Conservation (phyloP, 2,888 invertebrate species). For the Stenoptilia bipunctidactyla region DNA sequence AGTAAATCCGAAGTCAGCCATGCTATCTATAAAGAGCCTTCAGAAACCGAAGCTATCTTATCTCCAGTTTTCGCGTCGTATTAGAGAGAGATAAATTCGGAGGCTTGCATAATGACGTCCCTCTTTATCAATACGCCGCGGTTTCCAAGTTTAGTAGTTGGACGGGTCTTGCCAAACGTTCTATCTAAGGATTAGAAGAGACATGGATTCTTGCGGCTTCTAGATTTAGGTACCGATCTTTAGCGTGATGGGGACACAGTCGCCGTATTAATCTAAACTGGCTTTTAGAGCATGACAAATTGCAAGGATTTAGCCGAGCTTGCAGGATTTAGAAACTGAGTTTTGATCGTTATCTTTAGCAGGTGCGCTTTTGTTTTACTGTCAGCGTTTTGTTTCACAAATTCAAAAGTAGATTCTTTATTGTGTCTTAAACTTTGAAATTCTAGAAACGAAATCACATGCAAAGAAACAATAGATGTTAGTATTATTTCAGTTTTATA, state of each 20-base stretch:
- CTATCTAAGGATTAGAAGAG: constrained; percentile 46
- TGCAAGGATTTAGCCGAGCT: neutral
- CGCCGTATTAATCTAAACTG: constrained; percentile 30
- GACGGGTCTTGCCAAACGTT: constrained; percentile 30
- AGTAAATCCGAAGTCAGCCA: neutral
- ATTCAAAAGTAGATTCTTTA: too few relatives aligned
- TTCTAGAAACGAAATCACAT: too few relatives aligned
- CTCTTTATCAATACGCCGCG: neutral
- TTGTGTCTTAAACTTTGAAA: too few relatives aligned
- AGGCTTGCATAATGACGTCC: neutral
- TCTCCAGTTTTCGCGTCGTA: neutral
- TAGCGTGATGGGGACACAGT: constrained; percentile 40
- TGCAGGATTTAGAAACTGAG: too few relatives aligned
- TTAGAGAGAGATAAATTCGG: neutral
- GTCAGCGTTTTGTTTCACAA: too few relatives aligned
- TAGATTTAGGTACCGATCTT: constrained; percentile 55
- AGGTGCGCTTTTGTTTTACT: too few relatives aligned
- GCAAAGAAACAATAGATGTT: too few relatives aligned
- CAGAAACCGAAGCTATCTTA: neutral
- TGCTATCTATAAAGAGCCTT: constrained; percentile 3
- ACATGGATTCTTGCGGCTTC: constrained; percentile 31
- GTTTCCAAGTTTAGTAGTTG: neutral
- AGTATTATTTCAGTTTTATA: too few relatives aligned
- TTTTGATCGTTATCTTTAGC: too few relatives aligned
- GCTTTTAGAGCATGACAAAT: constrained; percentile 10